Conservation (phyloP, 2,797 vertebrate genomes). For the Acanthurus leucopareius region DNA sequence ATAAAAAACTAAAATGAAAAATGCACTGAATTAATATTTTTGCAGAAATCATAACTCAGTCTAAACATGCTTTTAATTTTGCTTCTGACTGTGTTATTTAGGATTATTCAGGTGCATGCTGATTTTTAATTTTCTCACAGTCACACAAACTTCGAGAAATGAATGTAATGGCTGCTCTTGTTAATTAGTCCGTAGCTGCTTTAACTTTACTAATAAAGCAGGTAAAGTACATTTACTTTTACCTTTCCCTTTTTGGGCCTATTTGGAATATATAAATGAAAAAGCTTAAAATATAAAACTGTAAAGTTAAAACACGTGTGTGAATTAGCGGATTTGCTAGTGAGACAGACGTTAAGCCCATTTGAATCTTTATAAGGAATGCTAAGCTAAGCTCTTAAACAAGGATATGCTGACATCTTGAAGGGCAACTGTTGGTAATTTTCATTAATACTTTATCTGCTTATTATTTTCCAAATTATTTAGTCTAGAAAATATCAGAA, state of each 20-base stretch:
- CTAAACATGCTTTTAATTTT: background rate
- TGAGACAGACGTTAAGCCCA: no score
- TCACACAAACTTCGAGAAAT: background rate
- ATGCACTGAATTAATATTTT: slow-evolving; percentile 2
- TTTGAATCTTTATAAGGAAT: no score
- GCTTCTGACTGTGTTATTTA: slow-evolving; percentile 18
- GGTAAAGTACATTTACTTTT: background rate
- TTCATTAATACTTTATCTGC: background rate
- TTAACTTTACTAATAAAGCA: background rate
- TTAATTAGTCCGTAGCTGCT: background rate
- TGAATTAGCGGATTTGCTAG: no score
- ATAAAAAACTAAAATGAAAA: slow-evolving; percentile 9
- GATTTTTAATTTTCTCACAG: slow-evolving; percentile 14
- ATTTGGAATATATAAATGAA: no score
- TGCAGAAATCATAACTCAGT: background rate
- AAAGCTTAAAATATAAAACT: no score
- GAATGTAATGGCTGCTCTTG: background rate
- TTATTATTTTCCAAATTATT: background rate
- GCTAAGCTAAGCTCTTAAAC: no score
- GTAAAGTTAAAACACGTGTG: no score
- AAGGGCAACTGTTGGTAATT: background rate
- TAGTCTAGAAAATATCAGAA: no score
- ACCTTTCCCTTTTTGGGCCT: no score
- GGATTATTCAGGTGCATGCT: slow-evolving; percentile 4
- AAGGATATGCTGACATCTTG: no score